Percentiles rank a stretch among this genome's conserved stretches.
phyloP scores from a whole-genome alignment of 2,113 vertebrate species.

The Coregonus clupeaformis region DNA sequence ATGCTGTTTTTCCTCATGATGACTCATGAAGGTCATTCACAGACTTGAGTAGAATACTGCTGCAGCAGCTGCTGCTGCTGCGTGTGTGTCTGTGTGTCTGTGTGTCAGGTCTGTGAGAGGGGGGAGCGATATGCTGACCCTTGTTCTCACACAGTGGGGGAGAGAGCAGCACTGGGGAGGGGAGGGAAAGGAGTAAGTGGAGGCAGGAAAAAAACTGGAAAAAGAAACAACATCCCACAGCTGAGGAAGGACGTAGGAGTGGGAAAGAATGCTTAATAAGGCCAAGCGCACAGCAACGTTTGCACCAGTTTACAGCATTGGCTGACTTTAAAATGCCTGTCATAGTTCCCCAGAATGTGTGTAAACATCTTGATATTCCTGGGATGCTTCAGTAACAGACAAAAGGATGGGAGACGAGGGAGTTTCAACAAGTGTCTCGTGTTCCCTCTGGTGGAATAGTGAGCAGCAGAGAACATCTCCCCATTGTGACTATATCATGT shows the following conservation, averaged over 20 bases:
- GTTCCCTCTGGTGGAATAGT: no score
- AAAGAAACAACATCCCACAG: neutral
- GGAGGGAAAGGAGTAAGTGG: neutral
- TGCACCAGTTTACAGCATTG: neutral
- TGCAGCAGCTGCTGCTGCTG: no score
- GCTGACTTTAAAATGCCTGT: conserved; percentile 3
- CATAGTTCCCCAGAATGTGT: neutral
- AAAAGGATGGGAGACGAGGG: neutral
- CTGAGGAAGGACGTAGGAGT: neutral
- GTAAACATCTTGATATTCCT: neutral
- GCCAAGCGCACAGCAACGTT: conserved; percentile 4
- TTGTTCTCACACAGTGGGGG: neutral
- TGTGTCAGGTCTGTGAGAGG: neutral
- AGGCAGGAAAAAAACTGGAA: neutral
- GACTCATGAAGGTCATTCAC: no score
- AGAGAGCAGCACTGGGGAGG: neutral
- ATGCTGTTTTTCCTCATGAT: no score
- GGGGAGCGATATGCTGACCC: neutral
- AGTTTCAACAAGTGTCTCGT: neutral
- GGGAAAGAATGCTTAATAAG: conserved; percentile 16
- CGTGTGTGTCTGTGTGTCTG: neutral
- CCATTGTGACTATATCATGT: no score
- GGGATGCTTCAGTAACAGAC: neutral
- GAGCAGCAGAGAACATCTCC: no score
- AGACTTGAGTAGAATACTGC: no score